Evolutionary conservation across 2,113 vertebrate species (phyloP).

Genomic region (Myrmophylax atrothorax): DNA sequence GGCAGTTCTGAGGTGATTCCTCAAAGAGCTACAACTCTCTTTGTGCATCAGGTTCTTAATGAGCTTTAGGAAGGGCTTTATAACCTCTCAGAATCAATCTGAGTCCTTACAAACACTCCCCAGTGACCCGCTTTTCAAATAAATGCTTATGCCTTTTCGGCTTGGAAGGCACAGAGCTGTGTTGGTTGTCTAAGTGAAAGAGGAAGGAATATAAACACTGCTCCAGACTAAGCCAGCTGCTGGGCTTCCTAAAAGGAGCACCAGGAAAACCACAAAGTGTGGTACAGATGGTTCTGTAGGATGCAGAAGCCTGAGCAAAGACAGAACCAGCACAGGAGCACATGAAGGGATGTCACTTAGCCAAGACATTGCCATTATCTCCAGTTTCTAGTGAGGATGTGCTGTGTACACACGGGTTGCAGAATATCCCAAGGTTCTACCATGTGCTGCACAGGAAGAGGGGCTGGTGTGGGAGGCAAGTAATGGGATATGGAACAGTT

Average conservation of each 20-base stretch:
- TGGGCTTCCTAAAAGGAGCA: background rate
- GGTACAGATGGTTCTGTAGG: background rate
- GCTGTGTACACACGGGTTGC: accelerated
- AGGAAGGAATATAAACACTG: background rate
- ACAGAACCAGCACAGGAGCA: accelerated
- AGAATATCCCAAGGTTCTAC: background rate
- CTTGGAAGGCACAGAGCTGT: background rate
- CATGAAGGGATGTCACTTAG: background rate
- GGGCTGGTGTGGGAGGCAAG: background rate
- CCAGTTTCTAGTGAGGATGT: background rate
- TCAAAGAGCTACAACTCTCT: background rate
- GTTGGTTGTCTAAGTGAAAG: background rate
- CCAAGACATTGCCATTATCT: background rate
- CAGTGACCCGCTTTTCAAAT: background rate
- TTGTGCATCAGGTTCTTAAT: constrained; percentile 12
- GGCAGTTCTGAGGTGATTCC: background rate
- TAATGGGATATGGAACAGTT: background rate
- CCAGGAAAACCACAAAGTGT: accelerated
- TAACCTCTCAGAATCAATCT: constrained; percentile 29
- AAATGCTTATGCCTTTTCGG: background rate
- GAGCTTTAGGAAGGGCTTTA: background rate
- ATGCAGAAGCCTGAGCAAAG: background rate
- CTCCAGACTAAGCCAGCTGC: background rate
- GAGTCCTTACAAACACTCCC: background rate
- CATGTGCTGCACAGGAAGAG: background rate